These are phyloP conservation scores for Eupithecia abbreviata DNA, from an alignment of 2,888 invertebrate genomes.

Conservation along the genomic window DNA sequence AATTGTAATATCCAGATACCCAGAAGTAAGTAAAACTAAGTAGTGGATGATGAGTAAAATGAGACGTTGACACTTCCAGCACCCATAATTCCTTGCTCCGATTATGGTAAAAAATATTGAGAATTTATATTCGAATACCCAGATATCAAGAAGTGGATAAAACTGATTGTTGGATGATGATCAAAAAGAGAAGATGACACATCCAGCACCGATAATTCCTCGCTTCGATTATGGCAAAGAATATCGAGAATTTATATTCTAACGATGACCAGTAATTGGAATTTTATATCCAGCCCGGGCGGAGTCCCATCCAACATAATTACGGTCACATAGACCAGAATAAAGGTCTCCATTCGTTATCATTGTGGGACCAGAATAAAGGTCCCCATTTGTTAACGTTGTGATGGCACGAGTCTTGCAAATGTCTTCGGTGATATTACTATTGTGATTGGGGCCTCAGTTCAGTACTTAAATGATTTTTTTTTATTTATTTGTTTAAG, in stretches of 20 bases:
- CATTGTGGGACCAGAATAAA: not conserved
- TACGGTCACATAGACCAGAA: constrained; percentile 41
- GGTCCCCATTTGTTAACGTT: constrained; percentile 4
- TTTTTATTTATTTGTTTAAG: too few species aligned
- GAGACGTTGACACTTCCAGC: constrained; percentile 45
- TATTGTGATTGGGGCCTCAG: not conserved
- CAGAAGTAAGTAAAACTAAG: not conserved
- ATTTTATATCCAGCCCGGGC: constrained; percentile 56
- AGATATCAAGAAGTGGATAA: too few species aligned
- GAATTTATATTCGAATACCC: constrained; percentile 57
- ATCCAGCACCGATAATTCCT: constrained; percentile 48
- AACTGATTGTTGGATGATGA: not conserved
- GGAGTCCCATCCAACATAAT: constrained; percentile 47
- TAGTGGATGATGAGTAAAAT: not conserved
- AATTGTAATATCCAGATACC: too few species aligned
- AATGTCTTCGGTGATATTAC: not conserved
- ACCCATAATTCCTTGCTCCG: constrained; percentile 41
- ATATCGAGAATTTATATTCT: constrained; percentile 66
- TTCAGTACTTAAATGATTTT: too few species aligned
- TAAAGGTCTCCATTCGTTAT: constrained; percentile 29
- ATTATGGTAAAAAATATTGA: constrained; percentile 64
- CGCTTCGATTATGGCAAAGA: constrained; percentile 59
- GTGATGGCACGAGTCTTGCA: not conserved
- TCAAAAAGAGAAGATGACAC: constrained; percentile 12
- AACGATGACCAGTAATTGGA: constrained; percentile 65